phyloP scores from a whole-genome alignment of 2,113 vertebrate genomes.

The Gadus chalcogrammus region DNA sequence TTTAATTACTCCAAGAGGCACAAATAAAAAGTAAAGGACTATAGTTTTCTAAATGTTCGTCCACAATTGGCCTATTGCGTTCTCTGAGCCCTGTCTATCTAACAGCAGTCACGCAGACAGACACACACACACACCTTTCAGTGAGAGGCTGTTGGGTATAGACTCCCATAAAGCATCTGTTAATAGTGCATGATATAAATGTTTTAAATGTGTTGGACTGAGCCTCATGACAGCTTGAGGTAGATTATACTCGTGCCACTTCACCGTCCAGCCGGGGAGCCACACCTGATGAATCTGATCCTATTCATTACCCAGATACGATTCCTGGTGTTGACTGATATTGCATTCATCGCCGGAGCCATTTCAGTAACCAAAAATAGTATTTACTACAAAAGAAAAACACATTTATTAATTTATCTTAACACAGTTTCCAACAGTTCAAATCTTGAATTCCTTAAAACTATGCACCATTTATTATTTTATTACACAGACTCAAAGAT shows the following conservation, averaged over 20 bases:
- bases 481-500: conserved; percentile 18
- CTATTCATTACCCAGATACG: too few species aligned
- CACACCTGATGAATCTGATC: conserved; percentile 14
- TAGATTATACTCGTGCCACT: conserved; percentile 53
- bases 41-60: conserved; percentile 44
- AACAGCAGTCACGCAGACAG: conserved; percentile 1
- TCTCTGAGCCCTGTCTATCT: conserved; percentile 16
- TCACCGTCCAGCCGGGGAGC: conserved; percentile 27
- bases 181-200: conserved; percentile 14
- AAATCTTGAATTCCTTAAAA: conserved; percentile 28
- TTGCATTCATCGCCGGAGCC: neutral
- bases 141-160: conserved; percentile 5
- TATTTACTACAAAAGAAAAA: neutral
- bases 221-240: conserved; percentile 56
- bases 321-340: too few species aligned
- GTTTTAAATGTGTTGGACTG: conserved; percentile 4
- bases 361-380: conserved; percentile 1
- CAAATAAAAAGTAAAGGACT: conserved; percentile 66
- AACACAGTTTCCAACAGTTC: conserved; percentile 14
- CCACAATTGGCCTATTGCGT: conserved; percentile 39
- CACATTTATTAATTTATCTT: conserved; percentile 27
- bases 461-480: conserved; percentile 17
- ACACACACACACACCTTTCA: conserved; percentile 4
- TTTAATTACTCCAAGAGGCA: conserved; percentile 72
- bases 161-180: conserved; percentile 12